Conservation (phyloP, 2,888 invertebrate species). For the Cephus sareptanus region DNA sequence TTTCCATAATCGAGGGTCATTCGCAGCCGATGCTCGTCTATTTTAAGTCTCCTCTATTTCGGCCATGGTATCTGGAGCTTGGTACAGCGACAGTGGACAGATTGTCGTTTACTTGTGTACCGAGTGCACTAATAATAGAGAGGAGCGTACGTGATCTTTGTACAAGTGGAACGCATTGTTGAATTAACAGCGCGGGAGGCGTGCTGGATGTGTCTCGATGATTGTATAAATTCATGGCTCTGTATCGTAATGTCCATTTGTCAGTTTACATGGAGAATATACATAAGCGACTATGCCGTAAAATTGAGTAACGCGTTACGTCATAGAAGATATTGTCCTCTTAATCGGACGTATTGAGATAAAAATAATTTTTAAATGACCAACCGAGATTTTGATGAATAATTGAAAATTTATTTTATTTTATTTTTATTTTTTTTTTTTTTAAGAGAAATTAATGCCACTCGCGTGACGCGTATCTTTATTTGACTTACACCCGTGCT, state of each 20-base stretch:
- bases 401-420: background rate
- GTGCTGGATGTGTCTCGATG: background rate
- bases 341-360: background rate
- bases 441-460: background rate
- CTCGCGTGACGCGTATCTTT: background rate
- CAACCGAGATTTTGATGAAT: background rate
- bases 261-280: background rate
- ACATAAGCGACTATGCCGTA: background rate
- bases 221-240: background rate
- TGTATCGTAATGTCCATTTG: background rate
- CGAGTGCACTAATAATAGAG: background rate
- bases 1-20: conserved; percentile 29
- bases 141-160: background rate
- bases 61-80: conserved; percentile 42
- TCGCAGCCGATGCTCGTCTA: conserved; percentile 34
- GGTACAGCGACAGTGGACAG: background rate
- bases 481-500: background rate
- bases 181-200: background rate
- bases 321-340: background rate
- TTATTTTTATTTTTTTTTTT: background rate
- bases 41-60: conserved; percentile 41
- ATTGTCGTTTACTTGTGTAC: background rate
- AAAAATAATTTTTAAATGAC: background rate
- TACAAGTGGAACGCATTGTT: background rate
- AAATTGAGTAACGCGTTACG: background rate